A percentile compares a stretch with the other conserved stretches of the same genome.
Evolutionary conservation across 1,140 invertebrate species (phyloP).

Genomic region (Hirudo medicinalis): DNA sequence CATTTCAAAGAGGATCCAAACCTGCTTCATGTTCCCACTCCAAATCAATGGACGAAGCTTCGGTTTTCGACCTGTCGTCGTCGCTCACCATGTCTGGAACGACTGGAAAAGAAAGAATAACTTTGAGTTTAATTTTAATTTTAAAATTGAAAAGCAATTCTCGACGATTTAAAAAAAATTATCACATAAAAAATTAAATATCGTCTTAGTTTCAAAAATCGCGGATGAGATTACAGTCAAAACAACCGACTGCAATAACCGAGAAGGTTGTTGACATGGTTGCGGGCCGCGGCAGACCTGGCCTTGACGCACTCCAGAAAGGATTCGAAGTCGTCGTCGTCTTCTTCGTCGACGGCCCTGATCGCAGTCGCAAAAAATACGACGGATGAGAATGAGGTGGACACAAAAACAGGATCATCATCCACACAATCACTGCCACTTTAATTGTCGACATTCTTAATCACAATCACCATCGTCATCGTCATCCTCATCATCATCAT

Average conservation of each 20-base stretch:
- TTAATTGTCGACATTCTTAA: neutral
- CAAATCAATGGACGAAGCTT: conserved; percentile 36
- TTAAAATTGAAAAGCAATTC: neutral
- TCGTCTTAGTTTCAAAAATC: neutral
- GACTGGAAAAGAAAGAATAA: conserved; percentile 17
- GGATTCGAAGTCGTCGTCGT: conserved; percentile 40
- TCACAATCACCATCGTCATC: neutral
- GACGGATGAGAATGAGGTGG: too few species aligned
- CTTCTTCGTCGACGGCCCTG: conserved; percentile 25
- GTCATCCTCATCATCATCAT: neutral
- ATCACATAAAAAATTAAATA: conserved; percentile 6
- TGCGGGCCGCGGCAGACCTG: conserved; percentile 33
- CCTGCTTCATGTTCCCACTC: conserved; percentile 41
- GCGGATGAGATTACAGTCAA: neutral
- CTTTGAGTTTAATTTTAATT: neutral
- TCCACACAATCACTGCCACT: neutral
- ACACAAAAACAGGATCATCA: neutral
- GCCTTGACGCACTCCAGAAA: conserved; percentile 39
- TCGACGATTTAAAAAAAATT: neutral
- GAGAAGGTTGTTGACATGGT: conserved; percentile 22
- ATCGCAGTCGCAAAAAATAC: neutral
- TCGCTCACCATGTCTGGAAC: conserved; percentile 30
- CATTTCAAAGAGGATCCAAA: conserved; percentile 15
- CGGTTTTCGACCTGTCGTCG: conserved; percentile 34
- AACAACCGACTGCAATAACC: conserved; percentile 7